Conservation (phyloP, 1,140 invertebrate species). For the Drosophila arizonae region DNA sequence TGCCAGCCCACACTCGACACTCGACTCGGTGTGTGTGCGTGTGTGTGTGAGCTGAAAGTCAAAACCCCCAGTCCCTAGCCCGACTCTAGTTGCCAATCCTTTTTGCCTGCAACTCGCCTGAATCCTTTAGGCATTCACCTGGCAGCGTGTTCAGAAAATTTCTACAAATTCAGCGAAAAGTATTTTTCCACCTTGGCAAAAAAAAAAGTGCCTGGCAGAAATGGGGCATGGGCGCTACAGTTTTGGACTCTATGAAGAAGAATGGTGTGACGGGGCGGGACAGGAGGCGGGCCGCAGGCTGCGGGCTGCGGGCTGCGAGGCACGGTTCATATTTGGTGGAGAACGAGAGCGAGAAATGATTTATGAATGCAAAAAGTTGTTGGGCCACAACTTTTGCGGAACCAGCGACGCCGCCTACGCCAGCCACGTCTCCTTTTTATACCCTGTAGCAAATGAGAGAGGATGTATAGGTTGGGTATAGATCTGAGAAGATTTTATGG, state of each 20-base stretch:
- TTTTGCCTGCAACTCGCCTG: not conserved
- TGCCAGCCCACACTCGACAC: constrained; percentile 1
- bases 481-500: too few relatives aligned
- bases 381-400: constrained; percentile 70
- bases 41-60: constrained; percentile 43
- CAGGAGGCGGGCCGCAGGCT: not conserved
- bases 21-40: not conserved
- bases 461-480: not conserved
- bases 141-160: constrained; percentile 44
- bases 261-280: not conserved
- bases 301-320: not conserved
- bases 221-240: not conserved
- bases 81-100: not conserved
- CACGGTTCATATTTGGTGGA: not conserved
- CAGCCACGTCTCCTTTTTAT: constrained; percentile 2
- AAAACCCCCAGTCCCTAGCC: not conserved
- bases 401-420: constrained; percentile 32
- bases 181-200: constrained; percentile 78
- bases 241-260: constrained; percentile 20
- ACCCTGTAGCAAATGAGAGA: not conserved
- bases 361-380: constrained; percentile 76
- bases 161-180: constrained; percentile 80
- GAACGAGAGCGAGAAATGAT: constrained; percentile 65
- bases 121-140: constrained; percentile 16
- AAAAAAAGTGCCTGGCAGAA: constrained; percentile 46